These are phyloP conservation scores for Pemphredon lugubris DNA, from an alignment of 2,888 invertebrate species.

Conservation along the genomic window DNA sequence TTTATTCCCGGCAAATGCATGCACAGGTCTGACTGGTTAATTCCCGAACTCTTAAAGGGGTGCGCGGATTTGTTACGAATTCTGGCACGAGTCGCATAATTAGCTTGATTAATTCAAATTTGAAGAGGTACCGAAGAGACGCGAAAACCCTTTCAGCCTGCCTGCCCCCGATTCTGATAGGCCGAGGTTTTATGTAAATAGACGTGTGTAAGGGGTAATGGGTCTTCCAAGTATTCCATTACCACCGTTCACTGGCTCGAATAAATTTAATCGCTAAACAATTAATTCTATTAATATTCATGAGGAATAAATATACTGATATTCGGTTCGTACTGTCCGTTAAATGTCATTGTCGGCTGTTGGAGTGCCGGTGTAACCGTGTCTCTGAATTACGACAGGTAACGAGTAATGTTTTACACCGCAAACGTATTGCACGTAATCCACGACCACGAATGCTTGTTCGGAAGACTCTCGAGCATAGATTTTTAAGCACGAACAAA, in stretches of 20 bases:
- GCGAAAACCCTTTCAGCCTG: slow-evolving; percentile 70
- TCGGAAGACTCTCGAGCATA: no score
- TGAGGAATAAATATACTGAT: slow-evolving; percentile 19
- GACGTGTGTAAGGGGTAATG: slow-evolving; percentile 71
- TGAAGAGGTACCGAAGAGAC: slow-evolving; percentile 64
- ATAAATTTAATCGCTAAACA: slow-evolving; percentile 70
- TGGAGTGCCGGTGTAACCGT: background rate
- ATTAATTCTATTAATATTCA: slow-evolving; percentile 61
- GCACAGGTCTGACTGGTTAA: slow-evolving; percentile 13
- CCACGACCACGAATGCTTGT: no score
- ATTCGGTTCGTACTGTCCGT: slow-evolving; percentile 2
- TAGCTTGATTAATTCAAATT: slow-evolving; percentile 70
- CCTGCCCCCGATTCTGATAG: slow-evolving; percentile 59
- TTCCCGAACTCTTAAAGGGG: slow-evolving; percentile 27
- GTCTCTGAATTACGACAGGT: no score
- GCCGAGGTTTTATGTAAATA: slow-evolving; percentile 73
- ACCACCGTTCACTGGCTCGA: slow-evolving; percentile 62
- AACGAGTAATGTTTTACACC: background rate
- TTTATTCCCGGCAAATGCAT: slow-evolving; percentile 1
- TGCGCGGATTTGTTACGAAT: slow-evolving; percentile 13
- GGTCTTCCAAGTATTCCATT: slow-evolving; percentile 67
- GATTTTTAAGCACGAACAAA: background rate
- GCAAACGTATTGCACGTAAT: no score
- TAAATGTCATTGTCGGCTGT: background rate
- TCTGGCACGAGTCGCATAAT: slow-evolving; percentile 61